Percentiles rank a stretch among this genome's conserved stretches.
Evolutionary conservation across 2,888 invertebrate genomes (phyloP).

Genomic region (Oscheius sp.): DNA sequence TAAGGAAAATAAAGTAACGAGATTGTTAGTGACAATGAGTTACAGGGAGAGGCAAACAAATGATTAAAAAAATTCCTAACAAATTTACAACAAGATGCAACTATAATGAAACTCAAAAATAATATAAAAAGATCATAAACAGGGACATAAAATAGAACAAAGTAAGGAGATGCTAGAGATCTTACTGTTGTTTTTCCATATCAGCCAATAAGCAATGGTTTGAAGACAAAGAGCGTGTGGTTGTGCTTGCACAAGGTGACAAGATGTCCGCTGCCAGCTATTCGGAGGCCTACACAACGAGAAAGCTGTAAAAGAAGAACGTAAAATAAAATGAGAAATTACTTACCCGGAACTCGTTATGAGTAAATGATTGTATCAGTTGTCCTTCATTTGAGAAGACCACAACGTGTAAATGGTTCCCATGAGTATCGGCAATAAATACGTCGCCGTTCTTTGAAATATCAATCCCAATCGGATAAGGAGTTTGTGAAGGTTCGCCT

Average conservation of each 20-base stretch:
- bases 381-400: conserved; percentile 62
- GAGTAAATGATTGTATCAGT: conserved; percentile 62
- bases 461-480: conserved; percentile 68
- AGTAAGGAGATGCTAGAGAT: no score
- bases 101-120: no score
- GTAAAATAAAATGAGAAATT: no score
- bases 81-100: no score
- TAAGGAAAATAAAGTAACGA: no score
- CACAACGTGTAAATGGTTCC: conserved; percentile 66
- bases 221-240: conserved; percentile 65
- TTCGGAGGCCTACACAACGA: conserved; percentile 66
- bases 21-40: no score
- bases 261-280: conserved; percentile 60
- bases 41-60: no score
- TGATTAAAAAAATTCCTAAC: no score
- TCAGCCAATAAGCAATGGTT: conserved; percentile 42
- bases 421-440: conserved; percentile 67
- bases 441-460: conserved; percentile 63
- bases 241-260: conserved; percentile 69
- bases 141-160: no score
- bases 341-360: conserved; percentile 63
- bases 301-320: conserved; percentile 60
- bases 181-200: no score
- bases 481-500: conserved; percentile 65
- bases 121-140: no score